Percentiles rank a stretch among this genome's conserved stretches.
phyloP scores from a whole-genome alignment of 2,797 vertebrate species.

The Furcifer pardalis region DNA sequence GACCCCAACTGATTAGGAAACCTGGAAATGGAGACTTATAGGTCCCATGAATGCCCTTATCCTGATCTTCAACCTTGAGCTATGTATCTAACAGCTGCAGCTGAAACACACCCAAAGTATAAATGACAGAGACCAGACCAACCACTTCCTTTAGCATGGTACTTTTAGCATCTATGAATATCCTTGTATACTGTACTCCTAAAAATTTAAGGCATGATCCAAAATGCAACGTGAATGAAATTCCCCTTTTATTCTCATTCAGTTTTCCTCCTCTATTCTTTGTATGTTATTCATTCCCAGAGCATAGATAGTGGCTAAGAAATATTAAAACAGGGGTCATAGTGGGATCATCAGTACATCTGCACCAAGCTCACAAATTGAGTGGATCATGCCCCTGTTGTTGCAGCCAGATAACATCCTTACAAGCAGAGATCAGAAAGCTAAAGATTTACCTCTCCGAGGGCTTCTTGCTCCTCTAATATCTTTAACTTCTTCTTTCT shows the following conservation, averaged over 20 bases:
- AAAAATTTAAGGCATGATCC: not conserved
- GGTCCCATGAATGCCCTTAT: too few relatives aligned
- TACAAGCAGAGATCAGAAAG: not conserved
- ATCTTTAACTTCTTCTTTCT: slow-evolving; percentile 89
- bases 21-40: not conserved
- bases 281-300: not conserved
- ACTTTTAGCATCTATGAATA: not conserved
- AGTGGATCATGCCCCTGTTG: not conserved
- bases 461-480: slow-evolving; percentile 78
- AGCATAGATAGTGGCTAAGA: not conserved
- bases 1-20: not conserved
- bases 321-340: not conserved
- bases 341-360: not conserved
- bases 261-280: not conserved
- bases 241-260: not conserved
- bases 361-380: too few relatives aligned
- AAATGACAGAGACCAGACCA: too few relatives aligned
- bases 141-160: too few relatives aligned
- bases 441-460: slow-evolving; percentile 74
- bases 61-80: too few relatives aligned
- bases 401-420: not conserved
- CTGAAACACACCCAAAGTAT: too few relatives aligned
- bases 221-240: not conserved
- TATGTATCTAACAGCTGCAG: too few relatives aligned
- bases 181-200: not conserved